Evolutionary conservation across 2,888 invertebrate genomes (phyloP), one percentile per base, ranked within the genome.

Genomic region (Pandemis corylana): DNA sequence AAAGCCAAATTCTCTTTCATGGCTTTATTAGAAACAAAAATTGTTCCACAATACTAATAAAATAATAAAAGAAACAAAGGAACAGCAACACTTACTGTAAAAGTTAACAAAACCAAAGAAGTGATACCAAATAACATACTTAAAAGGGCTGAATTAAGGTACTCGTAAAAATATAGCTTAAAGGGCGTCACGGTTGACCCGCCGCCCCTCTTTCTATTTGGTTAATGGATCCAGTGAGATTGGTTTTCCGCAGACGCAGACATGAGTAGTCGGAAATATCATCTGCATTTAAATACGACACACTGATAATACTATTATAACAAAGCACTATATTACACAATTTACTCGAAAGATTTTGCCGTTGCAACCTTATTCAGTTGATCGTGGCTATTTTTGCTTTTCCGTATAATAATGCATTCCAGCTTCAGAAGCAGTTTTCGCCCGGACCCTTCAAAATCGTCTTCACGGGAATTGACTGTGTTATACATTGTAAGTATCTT

Each of bases 221-320:
- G 87, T 87, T 89, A 90, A 90, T 89, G 89, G 90, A 89, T 86
- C 87, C 87, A 87, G 86, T 83, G 85, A 88, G 87, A 89, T 90
- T 89, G 89, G 85, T 87, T 89, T 85, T 83, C 85, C 85, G 86
- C 85, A 86, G 84, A 84, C 84, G 81, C 79, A 80, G 82, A 77
- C 80, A 70, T 72, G 81, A 85, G 83, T 85, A 70, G 69, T 74
- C 59, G 69, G 75, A 75, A 71, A 75, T 71, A 71, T 75, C 69
- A 73, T 75, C 75, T 71, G 56, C 71, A 75, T 74, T 74, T 70
- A 65, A 66, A 74, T 66, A 70, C 66, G 44, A 66, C 51, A 44
- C 41, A 56, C 28, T 64, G 13, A 15, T 42, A 41, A n/a, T 63
- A 56, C 41, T 72, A n/a, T 46, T 28, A 65, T 65, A 49, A 9